Base-by-base conservation (phyloP, 2,888 invertebrate species). In the Halocaridina rubra region DNA sequence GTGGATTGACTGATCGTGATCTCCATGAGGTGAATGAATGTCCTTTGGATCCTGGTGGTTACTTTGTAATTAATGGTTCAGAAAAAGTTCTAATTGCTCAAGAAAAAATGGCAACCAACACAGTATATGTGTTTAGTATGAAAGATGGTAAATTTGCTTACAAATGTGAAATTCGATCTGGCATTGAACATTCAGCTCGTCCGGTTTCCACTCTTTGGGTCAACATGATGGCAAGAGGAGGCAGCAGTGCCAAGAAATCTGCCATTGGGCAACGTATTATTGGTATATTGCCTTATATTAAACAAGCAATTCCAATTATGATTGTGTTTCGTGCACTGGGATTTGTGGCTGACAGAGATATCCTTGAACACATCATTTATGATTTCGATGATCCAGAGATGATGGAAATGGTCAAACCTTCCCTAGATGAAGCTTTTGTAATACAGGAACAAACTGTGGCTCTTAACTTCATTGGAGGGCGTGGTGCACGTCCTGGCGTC, bases 381-480 rank as follows among this genome's bases (percentile, higher is more conserved):
- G 99, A 99, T 91, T 99, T 99, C 92, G 98, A 99, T 91, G 99
- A 99, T 92, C 99, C 98, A 7, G 99, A 99, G 93, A 99, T 99
- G 98, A 99, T 99, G 99, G 99, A 99, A 93, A 99, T 99, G 98
- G 92, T 98, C 0, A 99, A 99, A 91, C 99, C 99, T 0, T 99
- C 99, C 0, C 92, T 99, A 81, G 99, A 99, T 92, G 99, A 99
- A 92, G 99, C 99, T 64, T 99, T 99, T 92, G 99, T 99, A 0
- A 98, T 99, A 89, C 99, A 99, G 92, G 99, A 99, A 91, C 99
- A 99, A 91, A 98, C 96, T 92, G 98, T 99, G 3, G 99, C 99
- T 0, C 92, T 99, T 22, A 99, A 98, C 92, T 99, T 99, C 90
- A 99, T 99, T 90, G 99, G 99, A 88, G 95, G 98, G 10, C 94